These are phyloP conservation scores for Dromococcyx pavoninus DNA, from an alignment of 2,797 vertebrate genomes.

Conservation along the genomic window DNA sequence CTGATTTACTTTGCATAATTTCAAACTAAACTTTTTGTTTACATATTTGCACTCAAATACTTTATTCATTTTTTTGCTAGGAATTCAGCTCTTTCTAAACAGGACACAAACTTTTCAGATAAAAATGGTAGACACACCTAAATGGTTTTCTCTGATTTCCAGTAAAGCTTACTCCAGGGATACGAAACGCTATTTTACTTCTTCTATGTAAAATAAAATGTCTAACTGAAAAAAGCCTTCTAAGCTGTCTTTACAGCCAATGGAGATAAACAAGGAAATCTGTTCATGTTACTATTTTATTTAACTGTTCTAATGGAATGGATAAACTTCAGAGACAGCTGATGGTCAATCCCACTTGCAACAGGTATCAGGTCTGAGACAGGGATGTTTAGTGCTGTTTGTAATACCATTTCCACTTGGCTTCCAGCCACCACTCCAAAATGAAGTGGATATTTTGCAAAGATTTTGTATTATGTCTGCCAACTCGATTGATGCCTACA, in stretches of 20 bases:
- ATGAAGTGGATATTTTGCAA: neutral
- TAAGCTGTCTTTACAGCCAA: neutral
- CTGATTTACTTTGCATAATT: neutral
- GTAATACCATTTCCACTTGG: neutral
- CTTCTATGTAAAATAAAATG: neutral
- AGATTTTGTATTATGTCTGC: neutral
- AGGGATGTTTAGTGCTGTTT: neutral
- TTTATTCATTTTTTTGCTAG: neutral
- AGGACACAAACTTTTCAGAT: neutral
- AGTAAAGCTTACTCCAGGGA: neutral
- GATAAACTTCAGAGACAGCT: neutral
- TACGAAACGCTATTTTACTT: neutral
- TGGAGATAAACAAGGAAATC: neutral
- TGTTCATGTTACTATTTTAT: neutral
- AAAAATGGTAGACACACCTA: neutral
- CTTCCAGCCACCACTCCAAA: neutral
- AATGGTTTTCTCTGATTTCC: neutral
- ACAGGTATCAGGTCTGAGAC: neutral
- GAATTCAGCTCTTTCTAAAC: neutral
- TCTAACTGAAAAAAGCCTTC: neutral
- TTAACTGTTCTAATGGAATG: neutral
- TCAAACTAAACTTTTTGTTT: neutral
- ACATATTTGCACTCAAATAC: neutral
- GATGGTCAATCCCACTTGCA: neutral
- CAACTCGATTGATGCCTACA: neutral